Conservation (phyloP, 92 coral and sea anemone genomes). For the Zoanthus sociatus region DNA sequence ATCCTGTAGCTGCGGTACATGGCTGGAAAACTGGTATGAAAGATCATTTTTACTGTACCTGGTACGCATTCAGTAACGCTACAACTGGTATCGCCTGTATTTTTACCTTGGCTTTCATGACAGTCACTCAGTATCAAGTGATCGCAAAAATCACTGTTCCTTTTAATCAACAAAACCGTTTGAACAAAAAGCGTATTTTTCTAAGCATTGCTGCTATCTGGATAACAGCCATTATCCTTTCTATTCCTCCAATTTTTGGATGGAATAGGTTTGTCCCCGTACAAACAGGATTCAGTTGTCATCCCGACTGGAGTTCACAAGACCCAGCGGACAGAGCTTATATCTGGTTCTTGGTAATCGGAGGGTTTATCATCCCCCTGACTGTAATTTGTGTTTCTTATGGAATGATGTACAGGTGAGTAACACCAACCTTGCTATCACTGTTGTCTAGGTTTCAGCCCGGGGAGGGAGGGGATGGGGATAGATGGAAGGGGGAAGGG, state of each 20-base stretch:
- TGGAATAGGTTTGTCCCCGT: conserved; percentile 61
- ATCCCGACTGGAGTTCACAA: conserved; percentile 65
- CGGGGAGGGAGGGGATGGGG: too few species aligned
- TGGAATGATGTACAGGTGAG: conserved; percentile 54
- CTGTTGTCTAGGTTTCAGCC: too few species aligned
- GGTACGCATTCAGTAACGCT: conserved; percentile 57
- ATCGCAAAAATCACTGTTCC: conserved; percentile 7
- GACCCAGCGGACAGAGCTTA: not conserved
- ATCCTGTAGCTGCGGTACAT: not conserved
- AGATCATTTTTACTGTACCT: conserved; percentile 24
- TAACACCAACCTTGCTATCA: not conserved
- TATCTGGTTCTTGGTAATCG: conserved; percentile 30
- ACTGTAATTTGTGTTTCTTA: conserved; percentile 43
- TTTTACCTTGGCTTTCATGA: conserved; percentile 54
- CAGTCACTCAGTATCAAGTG: conserved; percentile 27
- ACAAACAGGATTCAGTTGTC: conserved; percentile 51
- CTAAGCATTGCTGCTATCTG: not conserved
- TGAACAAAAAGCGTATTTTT: not conserved
- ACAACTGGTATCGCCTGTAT: conserved; percentile 58
- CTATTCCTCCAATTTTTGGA: conserved; percentile 60
- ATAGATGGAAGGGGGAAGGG: too few species aligned
- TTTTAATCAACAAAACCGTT: not conserved
- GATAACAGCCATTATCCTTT: not conserved
- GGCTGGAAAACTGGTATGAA: not conserved
- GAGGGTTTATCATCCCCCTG: conserved; percentile 40